A percentile compares a stretch with the other conserved stretches of the same genome.
These are phyloP conservation scores for Nothoprocta pentlandii DNA, from an alignment of 2,113 vertebrate species.

Conservation along the genomic window DNA sequence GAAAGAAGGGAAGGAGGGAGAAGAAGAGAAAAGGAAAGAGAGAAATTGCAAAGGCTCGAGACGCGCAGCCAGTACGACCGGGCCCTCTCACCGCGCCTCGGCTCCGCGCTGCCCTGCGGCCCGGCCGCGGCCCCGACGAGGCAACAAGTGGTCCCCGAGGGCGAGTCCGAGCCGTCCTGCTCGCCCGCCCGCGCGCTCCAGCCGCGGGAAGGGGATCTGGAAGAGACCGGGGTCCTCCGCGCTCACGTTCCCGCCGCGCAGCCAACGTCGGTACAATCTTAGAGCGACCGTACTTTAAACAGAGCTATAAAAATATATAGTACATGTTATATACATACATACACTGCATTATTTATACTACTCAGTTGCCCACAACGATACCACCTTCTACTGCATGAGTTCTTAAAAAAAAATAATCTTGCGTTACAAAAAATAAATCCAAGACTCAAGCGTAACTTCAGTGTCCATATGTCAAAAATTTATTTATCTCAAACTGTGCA, in stretches of 20 bases:
- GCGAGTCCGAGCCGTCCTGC: background rate
- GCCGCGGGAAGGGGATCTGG: background rate
- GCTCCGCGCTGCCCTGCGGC: slow-evolving; percentile 27
- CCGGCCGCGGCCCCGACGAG: background rate
- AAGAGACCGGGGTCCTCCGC: background rate
- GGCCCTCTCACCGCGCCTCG: background rate
- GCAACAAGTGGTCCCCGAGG: slow-evolving; percentile 78
- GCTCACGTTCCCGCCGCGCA: slow-evolving; percentile 2
- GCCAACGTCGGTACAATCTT: background rate
- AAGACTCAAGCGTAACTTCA: slow-evolving; percentile 93
- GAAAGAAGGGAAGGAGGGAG: too few relatives aligned
- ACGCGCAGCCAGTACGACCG: too few relatives aligned
- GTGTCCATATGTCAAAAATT: slow-evolving; percentile 99
- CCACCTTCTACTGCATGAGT: background rate
- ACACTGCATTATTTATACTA: slow-evolving; percentile 3
- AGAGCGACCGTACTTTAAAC: background rate
- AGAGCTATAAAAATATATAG: background rate
- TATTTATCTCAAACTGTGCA: slow-evolving; percentile 99
- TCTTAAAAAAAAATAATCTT: slow-evolving; percentile 32
- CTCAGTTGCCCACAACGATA: background rate
- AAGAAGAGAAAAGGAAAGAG: background rate
- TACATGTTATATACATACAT: background rate
- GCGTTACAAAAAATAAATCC: slow-evolving; percentile 84
- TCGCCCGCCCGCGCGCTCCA: background rate
- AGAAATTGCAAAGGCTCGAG: background rate